Conservation (phyloP, 2,113 vertebrate species). For the Dromaius novaehollandiae region DNA sequence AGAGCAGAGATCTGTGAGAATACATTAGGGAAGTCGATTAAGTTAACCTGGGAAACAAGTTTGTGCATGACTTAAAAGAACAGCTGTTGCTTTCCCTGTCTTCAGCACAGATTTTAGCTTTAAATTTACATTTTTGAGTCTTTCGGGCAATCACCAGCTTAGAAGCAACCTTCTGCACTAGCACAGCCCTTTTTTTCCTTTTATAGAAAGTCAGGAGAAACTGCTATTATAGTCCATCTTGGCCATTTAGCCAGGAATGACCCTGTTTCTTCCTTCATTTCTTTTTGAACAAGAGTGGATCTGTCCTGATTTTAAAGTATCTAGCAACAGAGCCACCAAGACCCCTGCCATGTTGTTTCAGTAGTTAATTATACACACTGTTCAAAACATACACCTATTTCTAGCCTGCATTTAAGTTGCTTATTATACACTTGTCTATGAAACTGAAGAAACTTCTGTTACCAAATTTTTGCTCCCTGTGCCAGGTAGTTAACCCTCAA, state of each 20-base stretch:
- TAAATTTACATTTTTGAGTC: neutral
- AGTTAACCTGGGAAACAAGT: neutral
- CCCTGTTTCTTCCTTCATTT: neutral
- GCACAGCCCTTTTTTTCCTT: neutral
- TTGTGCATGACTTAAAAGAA: neutral
- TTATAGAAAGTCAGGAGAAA: slow-evolving; percentile 8
- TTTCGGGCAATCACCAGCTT: neutral
- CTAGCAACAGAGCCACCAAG: neutral
- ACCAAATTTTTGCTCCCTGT: neutral
- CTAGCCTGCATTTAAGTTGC: neutral
- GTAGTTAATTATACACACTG: neutral
- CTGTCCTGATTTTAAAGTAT: slow-evolving; percentile 4
- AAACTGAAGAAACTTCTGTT: neutral
- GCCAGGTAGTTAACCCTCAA: neutral
- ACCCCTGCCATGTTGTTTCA: neutral
- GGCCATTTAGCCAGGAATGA: neutral
- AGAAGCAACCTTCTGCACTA: neutral
- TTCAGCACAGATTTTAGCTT: neutral
- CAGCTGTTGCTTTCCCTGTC: neutral
- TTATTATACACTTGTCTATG: neutral
- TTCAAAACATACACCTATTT: neutral
- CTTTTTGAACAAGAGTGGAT: neutral
- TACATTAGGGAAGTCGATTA: neutral
- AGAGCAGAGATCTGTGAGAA: neutral
- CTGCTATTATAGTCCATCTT: neutral